Base-by-base conservation (phyloP, 1,140 invertebrate species). In the Drosophila hydei region DNA sequence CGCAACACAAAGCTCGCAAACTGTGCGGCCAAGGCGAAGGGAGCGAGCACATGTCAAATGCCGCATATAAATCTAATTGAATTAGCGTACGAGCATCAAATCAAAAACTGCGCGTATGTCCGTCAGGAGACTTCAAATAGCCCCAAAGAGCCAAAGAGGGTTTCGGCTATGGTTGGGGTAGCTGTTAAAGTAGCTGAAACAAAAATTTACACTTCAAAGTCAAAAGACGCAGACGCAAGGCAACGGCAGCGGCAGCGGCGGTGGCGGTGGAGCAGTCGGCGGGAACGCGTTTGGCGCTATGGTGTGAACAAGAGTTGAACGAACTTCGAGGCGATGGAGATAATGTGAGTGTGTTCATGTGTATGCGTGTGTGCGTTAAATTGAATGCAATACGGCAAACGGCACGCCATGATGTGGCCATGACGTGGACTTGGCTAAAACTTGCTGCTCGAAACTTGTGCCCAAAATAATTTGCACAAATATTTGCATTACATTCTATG, bases 61-160 rank as follows among this genome's bases (percentile, higher is more conserved):
- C 68, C 47, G 76, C 50, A 74, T 73, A 85, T 85, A 84, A 79
- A 84, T 84, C 80, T 84, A 80, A 84, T 87, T 84, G 77, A 84
- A 84, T 85, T 84, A 85, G 64, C 80, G 77, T 63, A 85, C 72
- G 68, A 85, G 70, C 51, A 85, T 85, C 76, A 75, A 85, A 84
- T 76, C 76, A 79, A 58, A 79, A 70, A 58, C 25, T 60, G 9
- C 40, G 33, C 47, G 38, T 27, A 36, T 52, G 36, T 56, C 12
- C 19, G 30, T 3, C 23, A 21, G 30, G 12, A 47, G 54, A 42
- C 25, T 25, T 52, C n/a, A n/a, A 38, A n/a, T 38, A 3, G 14
- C 16, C 27, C 4, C 27, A 52, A 51, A 19, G 38, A 9, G 42
- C 12, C 0, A 8, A 30, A 5, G 21, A 6, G n/a, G 33, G 5